Base-by-base conservation (phyloP, 64 coral and sea anemone genomes). In the Cladopsammia gracilis region DNA sequence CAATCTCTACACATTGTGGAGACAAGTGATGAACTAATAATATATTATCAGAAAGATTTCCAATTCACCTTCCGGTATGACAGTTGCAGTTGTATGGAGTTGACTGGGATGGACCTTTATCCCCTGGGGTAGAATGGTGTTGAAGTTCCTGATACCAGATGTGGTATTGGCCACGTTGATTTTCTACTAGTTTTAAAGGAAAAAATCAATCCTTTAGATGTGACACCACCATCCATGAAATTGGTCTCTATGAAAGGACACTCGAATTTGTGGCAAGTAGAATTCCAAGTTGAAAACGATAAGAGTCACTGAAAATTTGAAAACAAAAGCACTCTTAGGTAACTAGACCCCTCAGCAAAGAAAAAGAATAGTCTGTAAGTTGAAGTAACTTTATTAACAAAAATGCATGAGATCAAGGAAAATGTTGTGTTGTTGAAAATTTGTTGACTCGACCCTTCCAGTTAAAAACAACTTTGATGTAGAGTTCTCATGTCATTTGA, bases 21-120 rank as follows among this genome's bases (percentile, higher is more conserved):
- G 34, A 34, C 0, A 34, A 34, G 34, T 34, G 34, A 34, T 34
- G 34, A 34, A 34, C 34, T 34, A 2, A 1, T 34, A 34, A 34
- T 34, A 34, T 34, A 34, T 34, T 34, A 34, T 34, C 0, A 34
- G 34, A 34, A 34, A 34, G 0, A 34, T 34, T 34, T 34, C 2
- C 34, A 34, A 34, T 34, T 34, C 34, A 34, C 34, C 34, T 1
- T 34, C 34, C 34, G 34, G 34, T 34, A 34, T 34, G 2, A 34
- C 34, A 34, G 34, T 76, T 76, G 54, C 56, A 89, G 87, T 6
- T 89, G 44, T 78, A 64, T 89, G 87, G 87, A 46, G 76, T 89
- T 60, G 73, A 89, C 62, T 89, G 87, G 73, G 50, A 89, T 64
- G 87, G 87, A 42, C 87, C 87, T 23, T 60, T 89, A 62, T 61